These are phyloP conservation scores for Elephantulus edwardii DNA, from an alignment of 2,113 vertebrate genomes.

Conservation along the genomic window DNA sequence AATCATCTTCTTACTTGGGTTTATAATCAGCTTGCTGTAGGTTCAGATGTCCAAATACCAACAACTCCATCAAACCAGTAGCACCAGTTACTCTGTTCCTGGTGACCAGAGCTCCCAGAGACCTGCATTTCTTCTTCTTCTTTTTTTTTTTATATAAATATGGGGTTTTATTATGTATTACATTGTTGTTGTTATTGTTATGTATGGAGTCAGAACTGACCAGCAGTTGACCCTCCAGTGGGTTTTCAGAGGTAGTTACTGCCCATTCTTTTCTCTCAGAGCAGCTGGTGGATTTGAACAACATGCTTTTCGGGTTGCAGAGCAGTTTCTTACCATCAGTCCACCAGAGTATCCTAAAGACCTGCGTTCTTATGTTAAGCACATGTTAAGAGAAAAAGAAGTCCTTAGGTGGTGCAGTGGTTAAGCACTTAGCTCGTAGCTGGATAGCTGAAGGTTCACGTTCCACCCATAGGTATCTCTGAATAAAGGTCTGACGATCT, in stretches of 20 bases:
- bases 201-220: too few species aligned
- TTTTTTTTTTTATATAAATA: too few species aligned
- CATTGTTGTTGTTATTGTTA: too few species aligned
- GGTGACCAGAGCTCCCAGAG: neutral
- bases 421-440: neutral
- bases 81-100: neutral
- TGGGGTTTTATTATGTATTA: too few species aligned
- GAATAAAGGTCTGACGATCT: neutral
- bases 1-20: accelerated
- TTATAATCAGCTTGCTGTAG: neutral
- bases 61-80: neutral
- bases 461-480: neutral
- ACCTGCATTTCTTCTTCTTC: accelerated
- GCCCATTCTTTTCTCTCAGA: too few species aligned
- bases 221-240: too few species aligned
- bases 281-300: too few species aligned
- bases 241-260: too few species aligned
- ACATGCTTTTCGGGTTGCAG: too few species aligned
- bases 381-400: neutral
- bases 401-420: neutral
- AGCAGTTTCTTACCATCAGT: too few species aligned
- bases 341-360: too few species aligned
- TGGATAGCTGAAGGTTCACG: neutral
- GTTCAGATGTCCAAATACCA: neutral
- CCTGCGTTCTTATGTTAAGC: neutral